Evolutionary conservation across 2,797 vertebrate genomes (phyloP), one percentile per base, ranked within the genome.

Genomic region (Borostomias antarcticus): DNA sequence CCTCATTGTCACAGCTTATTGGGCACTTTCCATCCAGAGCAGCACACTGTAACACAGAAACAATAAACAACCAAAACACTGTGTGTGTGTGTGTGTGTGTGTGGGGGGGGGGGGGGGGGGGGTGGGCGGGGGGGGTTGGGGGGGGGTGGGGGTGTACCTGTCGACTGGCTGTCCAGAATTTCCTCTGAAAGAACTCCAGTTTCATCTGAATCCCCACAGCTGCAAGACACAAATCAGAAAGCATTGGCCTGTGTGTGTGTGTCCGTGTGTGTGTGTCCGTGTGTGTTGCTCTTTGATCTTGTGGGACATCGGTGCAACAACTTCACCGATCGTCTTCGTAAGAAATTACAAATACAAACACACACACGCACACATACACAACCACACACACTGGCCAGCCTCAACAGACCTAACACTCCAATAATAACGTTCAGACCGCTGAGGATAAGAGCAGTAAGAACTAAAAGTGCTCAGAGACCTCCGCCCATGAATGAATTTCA

Each of bases 181-280:
- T 99, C 85, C 93, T 92, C 86, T 98, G 97, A 89, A 99, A 99
- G 86, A 98, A 99, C 74, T 98, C 97, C 71, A 99, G 91, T 83
- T 99, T 99, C 96, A 99, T 98, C 90, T 99, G 97, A 83, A 99
- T 98, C 64, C 97, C 97, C 73, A 98, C 96, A 92, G 97, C 97
- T 99, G 86, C 73, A 85, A 59, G 65, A 83, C 23, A 84, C 72
- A 89, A 17, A 48, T 2, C 17, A 48, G 3, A 4, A 76, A 9
- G 74, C 21, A 61, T 58, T 33, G n/a, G 48, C 32, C 19, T 35
- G 61, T 63, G 26, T 50, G 43, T 50, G 43, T 62, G 59, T 62
- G 43, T 23, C 26, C 33, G 47, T 33, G 10, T 51, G 61, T 51
- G 2, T 50, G 60, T 45, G 37, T 47, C 37, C 10, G 59, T 45